phyloP scores from a whole-genome alignment of 2,888 invertebrate species.

The Agonopterix heracliana region DNA sequence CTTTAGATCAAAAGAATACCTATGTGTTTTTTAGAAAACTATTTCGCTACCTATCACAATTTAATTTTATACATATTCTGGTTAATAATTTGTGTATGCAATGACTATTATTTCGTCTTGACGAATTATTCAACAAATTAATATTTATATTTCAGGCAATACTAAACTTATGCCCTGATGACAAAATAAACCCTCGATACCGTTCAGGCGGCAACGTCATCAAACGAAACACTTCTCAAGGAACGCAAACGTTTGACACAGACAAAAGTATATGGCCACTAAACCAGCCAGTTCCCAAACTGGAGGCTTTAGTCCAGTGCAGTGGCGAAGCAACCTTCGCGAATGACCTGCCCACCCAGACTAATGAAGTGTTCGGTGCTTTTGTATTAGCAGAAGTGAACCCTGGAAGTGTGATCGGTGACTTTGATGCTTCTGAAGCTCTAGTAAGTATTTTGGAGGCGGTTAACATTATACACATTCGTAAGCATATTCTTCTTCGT shows the following conservation, averaged over 20 bases:
- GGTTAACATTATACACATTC: background rate
- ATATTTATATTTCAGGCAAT: constrained; percentile 21
- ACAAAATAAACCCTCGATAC: constrained; percentile 45
- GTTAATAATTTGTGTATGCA: background rate
- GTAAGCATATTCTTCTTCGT: background rate
- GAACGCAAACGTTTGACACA: constrained; percentile 77
- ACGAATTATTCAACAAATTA: background rate
- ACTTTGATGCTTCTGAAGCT: constrained; percentile 70
- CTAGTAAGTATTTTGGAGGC: constrained; percentile 9
- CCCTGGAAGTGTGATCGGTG: constrained; percentile 38
- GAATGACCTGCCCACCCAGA: constrained; percentile 68
- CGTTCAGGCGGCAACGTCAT: constrained; percentile 68
- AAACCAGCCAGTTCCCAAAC: constrained; percentile 78
- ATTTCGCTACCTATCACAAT: background rate
- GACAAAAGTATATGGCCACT: constrained; percentile 78
- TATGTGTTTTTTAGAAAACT: background rate
- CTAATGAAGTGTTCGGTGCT: constrained; percentile 75
- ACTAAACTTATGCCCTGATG: constrained; percentile 57
- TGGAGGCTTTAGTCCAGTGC: constrained; percentile 60
- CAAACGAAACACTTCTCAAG: constrained; percentile 64
- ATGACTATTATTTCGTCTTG: too few relatives aligned
- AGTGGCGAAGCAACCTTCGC: constrained; percentile 78
- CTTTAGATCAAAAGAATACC: background rate
- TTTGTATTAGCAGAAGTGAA: constrained; percentile 70
- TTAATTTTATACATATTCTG: background rate